Percentiles rank a stretch among this genome's conserved stretches.
These are phyloP conservation scores for Conomelus anceps DNA, from an alignment of 2,888 invertebrate genomes.

Conservation along the genomic window DNA sequence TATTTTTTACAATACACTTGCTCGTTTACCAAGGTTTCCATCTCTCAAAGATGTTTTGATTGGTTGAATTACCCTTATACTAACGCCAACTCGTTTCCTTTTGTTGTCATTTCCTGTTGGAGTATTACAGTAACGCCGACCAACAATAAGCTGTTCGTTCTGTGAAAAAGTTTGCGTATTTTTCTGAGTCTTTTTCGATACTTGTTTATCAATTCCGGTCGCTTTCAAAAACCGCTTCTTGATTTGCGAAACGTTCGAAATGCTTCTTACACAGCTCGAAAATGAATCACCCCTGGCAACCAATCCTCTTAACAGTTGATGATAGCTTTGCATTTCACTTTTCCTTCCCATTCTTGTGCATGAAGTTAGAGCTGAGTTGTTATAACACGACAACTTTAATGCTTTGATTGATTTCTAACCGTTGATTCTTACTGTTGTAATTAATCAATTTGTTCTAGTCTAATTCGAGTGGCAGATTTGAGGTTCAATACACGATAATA, in stretches of 20 bases:
- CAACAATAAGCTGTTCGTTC: background rate
- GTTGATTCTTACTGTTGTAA: too few relatives aligned
- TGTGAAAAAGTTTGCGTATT: background rate
- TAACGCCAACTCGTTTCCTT: background rate
- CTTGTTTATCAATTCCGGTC: background rate
- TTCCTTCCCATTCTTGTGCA: background rate
- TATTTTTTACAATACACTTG: background rate
- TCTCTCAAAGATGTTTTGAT: background rate
- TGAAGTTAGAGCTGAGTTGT: background rate
- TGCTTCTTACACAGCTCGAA: too few relatives aligned
- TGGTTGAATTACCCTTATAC: background rate
- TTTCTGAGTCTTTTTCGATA: background rate
- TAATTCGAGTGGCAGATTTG: too few relatives aligned
- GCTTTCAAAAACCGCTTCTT: background rate
- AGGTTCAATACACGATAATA: too few relatives aligned
- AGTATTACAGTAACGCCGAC: background rate
- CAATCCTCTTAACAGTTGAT: background rate
- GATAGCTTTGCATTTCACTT: background rate
- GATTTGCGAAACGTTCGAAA: background rate
- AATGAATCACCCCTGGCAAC: background rate
- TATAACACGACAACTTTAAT: too few relatives aligned
- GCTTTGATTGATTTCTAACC: too few relatives aligned
- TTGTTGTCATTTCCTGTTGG: background rate
- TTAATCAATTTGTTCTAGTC: too few relatives aligned
- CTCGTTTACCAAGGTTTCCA: background rate